phyloP scores from a whole-genome alignment of 53 echinoderm and acorn worm species.

The Crossaster papposus region DNA sequence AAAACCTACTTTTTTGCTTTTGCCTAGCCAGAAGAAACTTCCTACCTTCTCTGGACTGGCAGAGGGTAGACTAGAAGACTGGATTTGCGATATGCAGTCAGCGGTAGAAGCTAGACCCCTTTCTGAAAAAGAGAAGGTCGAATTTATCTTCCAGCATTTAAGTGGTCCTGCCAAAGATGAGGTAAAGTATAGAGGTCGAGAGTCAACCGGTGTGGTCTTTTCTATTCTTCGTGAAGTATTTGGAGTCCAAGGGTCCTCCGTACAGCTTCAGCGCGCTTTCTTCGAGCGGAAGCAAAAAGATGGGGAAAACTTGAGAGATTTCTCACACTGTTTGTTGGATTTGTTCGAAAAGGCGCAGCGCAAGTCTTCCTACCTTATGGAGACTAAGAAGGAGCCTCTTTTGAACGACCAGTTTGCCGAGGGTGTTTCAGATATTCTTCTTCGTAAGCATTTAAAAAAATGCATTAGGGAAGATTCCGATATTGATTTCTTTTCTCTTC shows the following conservation, averaged over 20 bases:
- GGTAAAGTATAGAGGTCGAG: background rate
- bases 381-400: constrained; percentile 10
- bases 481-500: constrained; percentile 2
- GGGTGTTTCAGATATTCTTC: background rate
- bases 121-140: background rate
- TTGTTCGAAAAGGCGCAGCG: background rate
- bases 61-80: background rate
- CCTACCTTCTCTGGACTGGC: background rate
- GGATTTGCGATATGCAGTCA: background rate
- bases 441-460: background rate
- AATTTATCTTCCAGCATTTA: constrained; percentile 7
- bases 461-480: background rate
- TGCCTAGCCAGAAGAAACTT: constrained; percentile 12
- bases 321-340: background rate
- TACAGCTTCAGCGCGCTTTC: background rate
- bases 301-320: background rate
- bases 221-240: background rate
- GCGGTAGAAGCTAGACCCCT: background rate
- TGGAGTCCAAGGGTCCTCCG: constrained; percentile 1
- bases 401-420: constrained; percentile 21
- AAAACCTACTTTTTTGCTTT: background rate
- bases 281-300: background rate
- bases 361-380: constrained; percentile 1
- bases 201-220: background rate
- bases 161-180: constrained; percentile 3